phyloP scores from a whole-genome alignment of 2,888 invertebrate genomes.

The Drosophila melanosoma region DNA sequence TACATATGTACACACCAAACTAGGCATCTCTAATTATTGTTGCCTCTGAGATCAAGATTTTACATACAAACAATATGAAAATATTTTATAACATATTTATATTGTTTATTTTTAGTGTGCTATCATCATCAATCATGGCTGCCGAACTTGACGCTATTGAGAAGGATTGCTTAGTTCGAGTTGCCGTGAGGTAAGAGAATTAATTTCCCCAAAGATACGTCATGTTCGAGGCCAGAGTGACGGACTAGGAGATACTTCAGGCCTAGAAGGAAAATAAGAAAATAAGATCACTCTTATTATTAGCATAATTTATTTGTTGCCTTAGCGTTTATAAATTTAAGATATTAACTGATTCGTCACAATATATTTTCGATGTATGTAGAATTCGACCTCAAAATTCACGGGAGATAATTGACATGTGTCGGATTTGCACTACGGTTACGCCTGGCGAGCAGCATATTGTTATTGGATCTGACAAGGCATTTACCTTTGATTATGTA shows the following conservation, averaged over 20 bases:
- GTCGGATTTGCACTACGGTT: constrained; percentile 95
- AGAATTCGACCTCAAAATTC: constrained; percentile 98
- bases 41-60: constrained; percentile 3
- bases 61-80: neutral
- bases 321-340: neutral
- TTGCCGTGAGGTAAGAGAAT: constrained; percentile 88
- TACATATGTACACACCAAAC: constrained; percentile 1
- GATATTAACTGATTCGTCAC: neutral
- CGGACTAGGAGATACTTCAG: neutral
- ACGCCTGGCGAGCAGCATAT: constrained; percentile 96
- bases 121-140: constrained; percentile 34
- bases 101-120: constrained; percentile 19
- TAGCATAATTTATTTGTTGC: neutral
- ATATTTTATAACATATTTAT: neutral
- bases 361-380: constrained; percentile 43
- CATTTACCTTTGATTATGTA: constrained; percentile 98
- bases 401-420: constrained; percentile 97
- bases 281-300: neutral
- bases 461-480: constrained; percentile 95
- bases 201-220: neutral
- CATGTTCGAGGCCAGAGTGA: neutral
- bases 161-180: constrained; percentile 88
- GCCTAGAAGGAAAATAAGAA: neutral
- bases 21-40: neutral
- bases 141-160: constrained; percentile 85